Percentiles rank a stretch among this genome's conserved stretches.
Evolutionary conservation across 2,797 vertebrate genomes (phyloP).

Genomic region (Amphiprion clarkii): DNA sequence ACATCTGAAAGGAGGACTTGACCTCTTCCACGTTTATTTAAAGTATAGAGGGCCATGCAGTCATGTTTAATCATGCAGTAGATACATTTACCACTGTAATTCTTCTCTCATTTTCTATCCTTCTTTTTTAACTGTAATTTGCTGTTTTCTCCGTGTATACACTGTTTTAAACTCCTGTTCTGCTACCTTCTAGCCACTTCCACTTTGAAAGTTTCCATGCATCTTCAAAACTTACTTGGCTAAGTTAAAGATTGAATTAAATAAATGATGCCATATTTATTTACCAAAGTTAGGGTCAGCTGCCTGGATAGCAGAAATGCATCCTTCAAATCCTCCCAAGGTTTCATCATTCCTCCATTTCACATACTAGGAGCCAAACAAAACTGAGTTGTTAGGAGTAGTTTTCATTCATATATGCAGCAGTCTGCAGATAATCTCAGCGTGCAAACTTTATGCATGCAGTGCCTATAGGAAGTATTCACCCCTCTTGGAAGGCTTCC

Average conservation of each 20-base stretch:
- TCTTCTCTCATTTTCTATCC: neutral
- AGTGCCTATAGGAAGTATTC: too few species aligned
- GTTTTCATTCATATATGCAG: neutral
- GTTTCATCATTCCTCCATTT: constrained; percentile 90
- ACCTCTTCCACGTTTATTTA: constrained; percentile 5
- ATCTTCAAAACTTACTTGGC: neutral
- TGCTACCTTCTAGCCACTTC: neutral
- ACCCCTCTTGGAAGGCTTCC: too few species aligned
- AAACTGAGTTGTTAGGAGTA: neutral
- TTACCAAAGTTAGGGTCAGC: constrained; percentile 95
- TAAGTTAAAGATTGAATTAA: neutral
- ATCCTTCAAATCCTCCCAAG: constrained; percentile 92
- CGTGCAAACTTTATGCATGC: neutral
- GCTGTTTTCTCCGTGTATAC: neutral
- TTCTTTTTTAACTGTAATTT: neutral
- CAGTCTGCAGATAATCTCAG: neutral
- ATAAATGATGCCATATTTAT: constrained; percentile 31
- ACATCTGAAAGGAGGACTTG: neutral
- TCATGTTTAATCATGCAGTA: constrained; percentile 13
- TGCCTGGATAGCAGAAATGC: constrained; percentile 85
- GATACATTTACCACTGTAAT: neutral
- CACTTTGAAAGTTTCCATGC: neutral
- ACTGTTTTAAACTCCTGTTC: neutral
- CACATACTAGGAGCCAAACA: constrained; percentile 78
- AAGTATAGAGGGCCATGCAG: neutral